Conservation (phyloP, 2,113 vertebrate genomes). For the Scophthalmus maximus region DNA sequence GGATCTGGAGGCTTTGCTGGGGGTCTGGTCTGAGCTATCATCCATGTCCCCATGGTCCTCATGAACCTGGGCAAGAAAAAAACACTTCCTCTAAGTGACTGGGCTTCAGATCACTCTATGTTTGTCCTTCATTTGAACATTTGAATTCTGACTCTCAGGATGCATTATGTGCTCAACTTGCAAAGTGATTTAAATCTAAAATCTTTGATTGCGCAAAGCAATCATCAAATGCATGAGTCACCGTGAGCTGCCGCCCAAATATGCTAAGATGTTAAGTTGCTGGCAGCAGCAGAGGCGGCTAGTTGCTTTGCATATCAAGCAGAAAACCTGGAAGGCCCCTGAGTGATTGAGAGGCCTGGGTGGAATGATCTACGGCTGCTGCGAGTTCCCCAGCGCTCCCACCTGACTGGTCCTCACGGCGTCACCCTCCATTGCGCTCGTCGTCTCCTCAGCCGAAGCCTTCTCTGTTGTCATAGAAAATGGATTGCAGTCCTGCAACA, state of each 20-base stretch:
- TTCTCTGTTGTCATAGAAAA: slow-evolving; percentile 82
- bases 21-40: slow-evolving; percentile 94
- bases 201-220: slow-evolving; percentile 35
- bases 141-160: slow-evolving; percentile 1
- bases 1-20: slow-evolving; percentile 95
- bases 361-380: slow-evolving; percentile 69
- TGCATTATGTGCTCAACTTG: slow-evolving; percentile 18
- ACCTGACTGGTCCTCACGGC: slow-evolving; percentile 80
- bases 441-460: slow-evolving; percentile 74
- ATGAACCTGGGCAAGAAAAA: slow-evolving; percentile 68
- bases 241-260: slow-evolving; percentile 28
- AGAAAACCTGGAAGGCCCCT: slow-evolving; percentile 47
- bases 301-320: slow-evolving; percentile 71
- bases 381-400: slow-evolving; percentile 48
- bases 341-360: slow-evolving; percentile 63
- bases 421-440: slow-evolving; percentile 80
- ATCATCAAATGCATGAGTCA: slow-evolving; percentile 40
- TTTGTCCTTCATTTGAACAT: slow-evolving; percentile 22
- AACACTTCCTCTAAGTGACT: slow-evolving; percentile 43
- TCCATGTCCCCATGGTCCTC: slow-evolving; percentile 90
- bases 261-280: slow-evolving; percentile 52
- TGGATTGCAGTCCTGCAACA: slow-evolving; percentile 76
- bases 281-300: slow-evolving; percentile 36
- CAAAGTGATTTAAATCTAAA: slow-evolving; percentile 33
- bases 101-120: neutral